Base-by-base conservation (phyloP, 2,797 vertebrate genomes). In the Distichodus sexfasciatus region DNA sequence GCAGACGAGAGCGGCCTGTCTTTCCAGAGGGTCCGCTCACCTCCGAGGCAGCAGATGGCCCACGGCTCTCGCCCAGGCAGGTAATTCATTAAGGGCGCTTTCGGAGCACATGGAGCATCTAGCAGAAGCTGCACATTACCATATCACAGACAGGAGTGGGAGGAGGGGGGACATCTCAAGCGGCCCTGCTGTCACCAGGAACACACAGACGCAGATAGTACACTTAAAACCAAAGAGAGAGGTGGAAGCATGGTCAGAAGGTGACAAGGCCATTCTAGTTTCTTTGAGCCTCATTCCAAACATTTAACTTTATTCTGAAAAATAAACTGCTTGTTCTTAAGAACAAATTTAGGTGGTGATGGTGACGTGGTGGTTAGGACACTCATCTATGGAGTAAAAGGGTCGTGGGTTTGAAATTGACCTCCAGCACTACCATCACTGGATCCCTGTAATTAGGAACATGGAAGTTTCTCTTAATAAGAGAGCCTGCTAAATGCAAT, bases 81-180 rank as follows among this genome's bases (percentile, higher is more conserved):
- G 68, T 66, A 69, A 78, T 73, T 78, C 61, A 70, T 72, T 72
- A 62, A 63, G 65, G 50, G 68, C 66, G 26, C 53, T 70, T 65
- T 70, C 36, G 59, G 65, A 51, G 36, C 47, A 29, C 50, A 36
- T 2, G 17, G 15, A 23, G 24, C 44, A 59, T 76, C 66, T 41
- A 66, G 40, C 65, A 69, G 43, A 60, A 78, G 61, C 66, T 59
- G n/a, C 4, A 8, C n/a, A 74, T 79, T 71, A 71, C 24, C 73
- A 79, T 76, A 76, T 64, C 31, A 66, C 41, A 69, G 62, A 14
- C 50, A 31, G 31, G 15, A 31, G 3, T 21, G 65, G 17, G 14
- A 24, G 29, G 15, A 26, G 24, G 35, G 21, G n/a, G n/a, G n/a
- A n/a, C 54, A 60, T 63, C 26, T 50, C 47, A 23, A 50, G 33